Evolutionary conservation across 1,140 invertebrate species (phyloP).

Genomic region (Aphis craccivora): DNA sequence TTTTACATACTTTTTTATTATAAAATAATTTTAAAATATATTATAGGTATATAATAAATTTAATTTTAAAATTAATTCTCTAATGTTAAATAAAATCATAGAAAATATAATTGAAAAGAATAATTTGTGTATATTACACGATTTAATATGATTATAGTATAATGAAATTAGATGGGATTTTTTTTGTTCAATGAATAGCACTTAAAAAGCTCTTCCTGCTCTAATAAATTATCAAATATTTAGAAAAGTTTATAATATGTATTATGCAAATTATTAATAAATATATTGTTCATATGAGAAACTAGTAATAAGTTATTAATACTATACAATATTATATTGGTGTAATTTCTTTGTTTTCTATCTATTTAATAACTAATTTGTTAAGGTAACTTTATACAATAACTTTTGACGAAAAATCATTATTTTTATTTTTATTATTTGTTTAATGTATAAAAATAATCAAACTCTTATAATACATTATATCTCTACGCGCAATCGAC

Average conservation of each 20-base stretch:
- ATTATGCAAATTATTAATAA: slow-evolving; percentile 27
- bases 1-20: background rate
- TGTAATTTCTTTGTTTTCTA: background rate
- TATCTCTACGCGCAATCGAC: background rate
- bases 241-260: background rate
- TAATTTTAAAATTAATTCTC: background rate
- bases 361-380: background rate
- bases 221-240: background rate
- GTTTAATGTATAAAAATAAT: background rate
- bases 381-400: background rate
- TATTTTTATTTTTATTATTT: background rate
- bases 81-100: background rate
- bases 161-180: background rate
- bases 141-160: background rate
- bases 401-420: background rate
- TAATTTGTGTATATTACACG: background rate
- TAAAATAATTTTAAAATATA: background rate
- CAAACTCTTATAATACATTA: background rate
- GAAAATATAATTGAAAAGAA: background rate
- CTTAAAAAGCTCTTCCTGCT: background rate
- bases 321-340: background rate
- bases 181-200: background rate
- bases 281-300: background rate
- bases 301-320: background rate
- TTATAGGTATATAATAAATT: background rate